Evolutionary conservation across 2,888 invertebrate species (phyloP), one percentile per base, ranked within the genome.

Genomic region (Caenorhabditis afra): DNA sequence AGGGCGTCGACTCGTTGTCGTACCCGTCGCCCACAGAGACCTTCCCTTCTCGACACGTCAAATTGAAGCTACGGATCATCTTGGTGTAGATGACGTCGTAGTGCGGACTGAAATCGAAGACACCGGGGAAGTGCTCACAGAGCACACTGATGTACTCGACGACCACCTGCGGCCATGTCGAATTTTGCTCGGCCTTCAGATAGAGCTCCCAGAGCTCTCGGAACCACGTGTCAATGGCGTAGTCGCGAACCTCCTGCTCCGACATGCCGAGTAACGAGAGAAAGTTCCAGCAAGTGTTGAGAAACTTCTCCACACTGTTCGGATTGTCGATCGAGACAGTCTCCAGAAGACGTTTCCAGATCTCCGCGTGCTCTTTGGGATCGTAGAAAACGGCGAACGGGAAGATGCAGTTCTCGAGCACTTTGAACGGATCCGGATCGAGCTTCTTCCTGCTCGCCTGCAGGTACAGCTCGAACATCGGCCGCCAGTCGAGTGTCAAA

Each of bases 81-180:
- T 79, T 74, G 0, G 81, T 81, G 76, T 80, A 85, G 20, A 83
- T 68, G 16, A 67, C 62, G 22, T 83, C 80, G 18, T 80, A 83
- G 20, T 74, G 53, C 0, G 71, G 61, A n/a, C 65, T 59, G 37
- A 74, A 53, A 49, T 83, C 67, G 35, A 71, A 49, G 16, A 70
- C 77, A 16, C 73, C 70, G 1, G 83, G 83, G 7, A 59, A 61
- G 20, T 7, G 59, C 3, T 80, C 52, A n/a, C 77, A 55, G 2
- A 57, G 18, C 10, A 67, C 66, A 11, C 12, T 41, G 41, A 41
- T 29, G 29, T 29, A 29, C 29, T 29, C 29, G 29, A 7, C 29
- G 29, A 29, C 7, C 7, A 29, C 7, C 29, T 5, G 29, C 11
- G 79, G 76, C 82, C 84, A 84, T 37, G 52, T 47, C 11, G 68